These are phyloP conservation scores for Archaeoteleia sp. DNA, from an alignment of 2,888 invertebrate species.

Conservation along the genomic window DNA sequence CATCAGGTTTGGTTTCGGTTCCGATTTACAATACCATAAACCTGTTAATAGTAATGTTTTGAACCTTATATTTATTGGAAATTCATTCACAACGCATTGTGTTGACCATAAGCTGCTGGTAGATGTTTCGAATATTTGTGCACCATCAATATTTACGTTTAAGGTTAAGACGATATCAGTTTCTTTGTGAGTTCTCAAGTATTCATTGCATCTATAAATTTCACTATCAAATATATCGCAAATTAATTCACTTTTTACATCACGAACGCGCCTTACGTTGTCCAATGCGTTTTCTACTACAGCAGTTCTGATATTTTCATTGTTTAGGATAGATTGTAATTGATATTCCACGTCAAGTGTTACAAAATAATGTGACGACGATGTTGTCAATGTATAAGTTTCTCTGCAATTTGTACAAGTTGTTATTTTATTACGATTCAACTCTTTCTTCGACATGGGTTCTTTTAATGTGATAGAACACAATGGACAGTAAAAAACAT, in stretches of 20 bases:
- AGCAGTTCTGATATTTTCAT: constrained; percentile 5
- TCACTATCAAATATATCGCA: constrained; percentile 25
- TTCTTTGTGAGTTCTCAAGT: background rate
- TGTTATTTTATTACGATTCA: background rate
- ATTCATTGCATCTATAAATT: constrained; percentile 23
- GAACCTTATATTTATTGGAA: constrained; percentile 38
- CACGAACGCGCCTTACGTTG: background rate
- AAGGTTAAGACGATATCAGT: constrained; percentile 31
- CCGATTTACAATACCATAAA: constrained; percentile 35
- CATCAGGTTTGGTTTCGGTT: constrained; percentile 44
- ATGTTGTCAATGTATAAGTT: constrained; percentile 1
- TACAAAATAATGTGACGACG: constrained; percentile 26
- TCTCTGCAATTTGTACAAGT: background rate
- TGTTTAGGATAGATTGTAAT: constrained; percentile 20
- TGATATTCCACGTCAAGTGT: constrained; percentile 39
- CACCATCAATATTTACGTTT: constrained; percentile 47
- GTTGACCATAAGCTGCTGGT: constrained; percentile 42
- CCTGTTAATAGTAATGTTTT: constrained; percentile 36
- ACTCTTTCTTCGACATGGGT: background rate
- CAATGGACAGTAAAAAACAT: constrained; percentile 4
- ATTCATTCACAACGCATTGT: constrained; percentile 43
- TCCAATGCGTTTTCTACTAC: constrained; percentile 8
- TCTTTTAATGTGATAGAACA: constrained; percentile 5
- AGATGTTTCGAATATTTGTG: constrained; percentile 25
- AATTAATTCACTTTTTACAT: constrained; percentile 6